phyloP scores from a whole-genome alignment of 2,113 vertebrate species.

The Balaeniceps rex region DNA sequence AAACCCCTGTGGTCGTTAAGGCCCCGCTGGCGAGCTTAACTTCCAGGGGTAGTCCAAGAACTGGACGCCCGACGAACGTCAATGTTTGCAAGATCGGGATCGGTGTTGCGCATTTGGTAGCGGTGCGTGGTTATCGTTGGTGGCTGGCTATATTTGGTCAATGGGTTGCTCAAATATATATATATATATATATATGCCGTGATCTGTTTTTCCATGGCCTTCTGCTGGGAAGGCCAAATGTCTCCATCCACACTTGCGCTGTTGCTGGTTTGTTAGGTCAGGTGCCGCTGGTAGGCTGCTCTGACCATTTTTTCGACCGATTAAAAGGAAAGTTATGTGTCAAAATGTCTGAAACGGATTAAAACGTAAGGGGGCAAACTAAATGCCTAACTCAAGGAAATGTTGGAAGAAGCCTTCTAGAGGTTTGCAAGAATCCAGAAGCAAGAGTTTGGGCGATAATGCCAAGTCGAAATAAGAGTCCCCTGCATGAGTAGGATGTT shows the following conservation, averaged over 20 bases:
- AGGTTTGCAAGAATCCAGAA: neutral
- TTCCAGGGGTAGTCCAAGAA: neutral
- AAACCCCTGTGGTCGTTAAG: neutral
- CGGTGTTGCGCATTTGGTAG: neutral
- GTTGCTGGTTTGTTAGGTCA: constrained; percentile 16
- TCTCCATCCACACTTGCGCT: neutral
- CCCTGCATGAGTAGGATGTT: neutral
- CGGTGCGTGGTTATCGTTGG: neutral
- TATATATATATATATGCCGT: neutral
- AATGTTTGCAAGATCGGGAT: neutral
- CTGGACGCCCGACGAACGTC: neutral
- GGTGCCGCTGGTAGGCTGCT: neutral
- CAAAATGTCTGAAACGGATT: neutral
- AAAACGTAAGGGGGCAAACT: neutral
- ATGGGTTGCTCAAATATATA: neutral
- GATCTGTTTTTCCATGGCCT: constrained; percentile 11
- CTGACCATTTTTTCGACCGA: constrained; percentile 14
- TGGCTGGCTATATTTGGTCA: constrained; percentile 50
- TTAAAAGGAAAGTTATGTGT: constrained; percentile 4
- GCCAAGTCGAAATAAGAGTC: neutral
- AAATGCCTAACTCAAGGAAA: neutral
- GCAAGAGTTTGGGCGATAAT: neutral
- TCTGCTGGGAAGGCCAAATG: constrained; percentile 39
- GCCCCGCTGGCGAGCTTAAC: neutral
- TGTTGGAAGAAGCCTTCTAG: neutral